Evolutionary conservation across 2,113 vertebrate species (phyloP).

Genomic region (Fulica atra): DNA sequence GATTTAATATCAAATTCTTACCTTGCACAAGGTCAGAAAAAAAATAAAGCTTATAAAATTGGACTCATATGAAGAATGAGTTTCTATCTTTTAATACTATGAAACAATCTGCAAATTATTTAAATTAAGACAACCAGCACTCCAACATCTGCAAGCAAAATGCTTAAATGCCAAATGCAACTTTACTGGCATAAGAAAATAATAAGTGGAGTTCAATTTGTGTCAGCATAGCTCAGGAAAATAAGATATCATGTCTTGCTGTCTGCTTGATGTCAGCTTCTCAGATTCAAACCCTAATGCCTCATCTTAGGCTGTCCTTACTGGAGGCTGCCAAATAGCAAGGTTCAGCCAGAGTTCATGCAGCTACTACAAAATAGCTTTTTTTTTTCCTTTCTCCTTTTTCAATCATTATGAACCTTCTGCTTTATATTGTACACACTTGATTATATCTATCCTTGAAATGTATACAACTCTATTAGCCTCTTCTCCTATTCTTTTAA

Average conservation of each 20-base stretch:
- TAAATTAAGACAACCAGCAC: conserved; percentile 85
- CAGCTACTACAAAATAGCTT: conserved; percentile 85
- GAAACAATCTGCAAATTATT: conserved; percentile 89
- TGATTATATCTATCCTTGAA: conserved; percentile 82
- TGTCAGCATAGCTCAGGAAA: conserved; percentile 94
- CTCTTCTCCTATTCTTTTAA: conserved; percentile 75
- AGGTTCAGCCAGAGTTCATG: conserved; percentile 95
- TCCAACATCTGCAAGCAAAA: conserved; percentile 87
- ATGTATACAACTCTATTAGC: conserved; percentile 84
- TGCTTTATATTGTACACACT: conserved; percentile 85
- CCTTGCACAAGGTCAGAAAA: conserved; percentile 70
- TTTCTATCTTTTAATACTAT: conserved; percentile 82
- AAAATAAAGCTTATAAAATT: conserved; percentile 74
- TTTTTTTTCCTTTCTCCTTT: conserved; percentile 66
- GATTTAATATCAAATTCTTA: conserved; percentile 67
- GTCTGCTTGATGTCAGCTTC: conserved; percentile 94
- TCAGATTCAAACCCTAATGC: conserved; percentile 89
- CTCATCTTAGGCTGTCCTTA: conserved; percentile 86
- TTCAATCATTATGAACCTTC: conserved; percentile 78
- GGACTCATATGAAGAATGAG: conserved; percentile 83
- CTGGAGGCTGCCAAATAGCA: conserved; percentile 83
- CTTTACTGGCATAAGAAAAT: conserved; percentile 90
- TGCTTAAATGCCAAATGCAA: conserved; percentile 78
- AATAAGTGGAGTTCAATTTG: conserved; percentile 93
- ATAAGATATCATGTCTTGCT: conserved; percentile 99